These are phyloP conservation scores for Hydrozoanthus gracilis DNA, from an alignment of 92 coral and sea anemone species.

Conservation along the genomic window DNA sequence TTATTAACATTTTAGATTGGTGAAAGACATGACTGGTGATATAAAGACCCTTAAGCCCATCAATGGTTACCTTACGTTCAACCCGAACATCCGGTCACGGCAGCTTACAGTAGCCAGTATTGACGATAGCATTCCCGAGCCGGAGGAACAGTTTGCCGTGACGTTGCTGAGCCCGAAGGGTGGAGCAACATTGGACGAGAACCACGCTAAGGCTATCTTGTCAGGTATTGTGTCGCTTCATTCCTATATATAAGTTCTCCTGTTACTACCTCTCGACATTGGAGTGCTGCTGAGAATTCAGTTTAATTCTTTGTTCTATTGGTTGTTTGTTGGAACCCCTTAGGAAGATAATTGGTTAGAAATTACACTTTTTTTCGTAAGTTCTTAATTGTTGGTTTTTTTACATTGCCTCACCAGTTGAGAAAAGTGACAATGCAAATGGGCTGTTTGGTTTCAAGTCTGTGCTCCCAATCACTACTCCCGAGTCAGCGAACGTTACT, in stretches of 20 bases:
- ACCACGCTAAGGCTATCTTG: constrained; percentile 56
- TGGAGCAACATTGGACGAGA: constrained; percentile 77
- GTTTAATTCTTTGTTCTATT: no score
- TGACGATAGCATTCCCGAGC: constrained; percentile 77
- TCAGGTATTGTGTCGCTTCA: constrained; percentile 46
- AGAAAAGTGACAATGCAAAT: constrained; percentile 98
- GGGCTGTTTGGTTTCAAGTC: constrained; percentile 89
- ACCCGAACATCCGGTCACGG: constrained; percentile 55
- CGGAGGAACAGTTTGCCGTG: constrained; percentile 68
- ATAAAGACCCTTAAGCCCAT: constrained; percentile 68
- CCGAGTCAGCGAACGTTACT: constrained; percentile 72
- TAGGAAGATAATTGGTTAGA: no score
- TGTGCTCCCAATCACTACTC: constrained; percentile 49
- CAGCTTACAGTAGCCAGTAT: constrained; percentile 61
- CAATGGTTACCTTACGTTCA: constrained; percentile 85
- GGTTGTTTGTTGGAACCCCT: no score
- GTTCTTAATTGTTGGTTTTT: not conserved
- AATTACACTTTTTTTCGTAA: not conserved
- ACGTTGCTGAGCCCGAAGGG: constrained; percentile 82
- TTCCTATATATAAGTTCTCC: no score
- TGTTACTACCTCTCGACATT: no score
- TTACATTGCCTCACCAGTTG: constrained; percentile 60
- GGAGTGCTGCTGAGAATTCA: no score
- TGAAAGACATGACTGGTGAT: constrained; percentile 64
- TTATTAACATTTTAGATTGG: constrained; percentile 51